Conservation (phyloP, 2,888 invertebrate species). For the Chloroclysta siterata region DNA sequence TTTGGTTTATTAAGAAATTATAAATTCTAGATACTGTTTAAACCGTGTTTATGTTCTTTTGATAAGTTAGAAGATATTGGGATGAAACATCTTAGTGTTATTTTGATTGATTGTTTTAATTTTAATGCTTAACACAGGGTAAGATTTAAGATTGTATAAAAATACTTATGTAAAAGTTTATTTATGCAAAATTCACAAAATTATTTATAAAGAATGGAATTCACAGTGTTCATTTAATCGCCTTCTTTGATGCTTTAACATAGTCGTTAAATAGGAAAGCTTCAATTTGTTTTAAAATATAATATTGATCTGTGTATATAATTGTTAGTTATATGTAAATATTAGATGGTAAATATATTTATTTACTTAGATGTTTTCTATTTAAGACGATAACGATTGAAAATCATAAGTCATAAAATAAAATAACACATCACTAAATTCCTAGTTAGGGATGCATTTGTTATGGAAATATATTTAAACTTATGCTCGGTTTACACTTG, state of each 20-base stretch:
- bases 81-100: constrained; percentile 9
- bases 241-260: constrained; percentile 82
- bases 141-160: constrained; percentile 30
- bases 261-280: constrained; percentile 71
- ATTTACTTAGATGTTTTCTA: constrained; percentile 60
- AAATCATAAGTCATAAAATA: constrained; percentile 47
- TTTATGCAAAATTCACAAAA: constrained; percentile 31
- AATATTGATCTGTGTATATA: constrained; percentile 82
- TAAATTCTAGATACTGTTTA: constrained; percentile 11
- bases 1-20: constrained; percentile 10
- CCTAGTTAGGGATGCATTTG: constrained; percentile 59
- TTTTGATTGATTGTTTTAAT: constrained; percentile 24
- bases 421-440: constrained; percentile 46
- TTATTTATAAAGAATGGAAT: constrained; percentile 32
- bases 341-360: constrained; percentile 72
- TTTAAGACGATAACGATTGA: constrained; percentile 55
- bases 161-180: constrained; percentile 13
- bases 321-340: constrained; percentile 77
- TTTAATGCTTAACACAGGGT: constrained; percentile 37
- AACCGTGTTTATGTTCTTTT: not conserved
- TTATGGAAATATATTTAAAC: constrained; percentile 50
- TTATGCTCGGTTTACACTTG: not conserved
- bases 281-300: constrained; percentile 58
- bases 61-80: not conserved
- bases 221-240: constrained; percentile 77